Evolutionary conservation across 2,113 vertebrate species (phyloP), one percentile per base, ranked within the genome.

Genomic region (chimpanzee (Pan troglodytes)): DNA sequence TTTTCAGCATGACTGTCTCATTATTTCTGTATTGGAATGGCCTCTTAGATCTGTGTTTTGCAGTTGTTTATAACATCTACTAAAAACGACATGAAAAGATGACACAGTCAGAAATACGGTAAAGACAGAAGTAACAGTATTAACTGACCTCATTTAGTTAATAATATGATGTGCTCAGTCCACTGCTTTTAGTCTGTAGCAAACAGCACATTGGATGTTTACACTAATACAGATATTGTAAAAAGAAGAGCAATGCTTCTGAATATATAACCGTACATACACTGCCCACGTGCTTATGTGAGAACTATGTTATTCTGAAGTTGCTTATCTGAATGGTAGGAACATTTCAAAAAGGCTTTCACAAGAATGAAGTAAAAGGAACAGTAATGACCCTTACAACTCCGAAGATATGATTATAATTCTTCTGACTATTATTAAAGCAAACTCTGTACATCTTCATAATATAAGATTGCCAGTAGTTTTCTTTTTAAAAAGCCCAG

Each of bases 1-100:
- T 96, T 82, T 95, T 45, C 88, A n/a, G 70, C 84, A 50, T 83
- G 61, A 92, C 84, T 89, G 67, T 72, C 94, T 97, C 64, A 89
- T 97, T 96, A 87, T 90, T 95, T 91, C 83, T 55, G 2, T 79
- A 45, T 95, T n/a, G 59, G 68, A 97, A 97, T 70, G 84, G 80
- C 22, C 78, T 90, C 83, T 95, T 89, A 92, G 91, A 25, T 68
- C 35, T 85, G 38, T 27, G 43, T 64, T 96, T 96, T 70, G 86
- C 48, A 57, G 78, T 86, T 96, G 68, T 94, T 93, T 95, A 92
- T 52, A 93, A 57, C 35, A 52, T 13, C 68, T 80, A 90, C 82
- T 95, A 97, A 97, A 57, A 94, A 83, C 30, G 88, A 85, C 88
- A 94, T 23, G 30, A 96, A 87, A 93, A 90, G 70, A 88, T 84